phyloP scores from a whole-genome alignment of 2,797 vertebrate genomes.

The Carduelis carduelis region DNA sequence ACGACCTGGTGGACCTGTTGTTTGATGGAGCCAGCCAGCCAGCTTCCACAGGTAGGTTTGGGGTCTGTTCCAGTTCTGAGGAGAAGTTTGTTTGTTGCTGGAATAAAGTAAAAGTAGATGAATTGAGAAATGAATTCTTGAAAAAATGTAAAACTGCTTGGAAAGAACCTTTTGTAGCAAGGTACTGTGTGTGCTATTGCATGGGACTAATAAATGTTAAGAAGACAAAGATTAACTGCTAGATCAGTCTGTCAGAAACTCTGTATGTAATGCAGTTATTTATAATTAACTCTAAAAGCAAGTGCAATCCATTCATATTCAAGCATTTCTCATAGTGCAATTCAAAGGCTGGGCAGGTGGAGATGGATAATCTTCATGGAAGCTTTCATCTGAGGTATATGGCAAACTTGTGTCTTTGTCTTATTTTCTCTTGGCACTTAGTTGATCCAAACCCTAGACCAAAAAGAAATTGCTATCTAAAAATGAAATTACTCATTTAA shows the following conservation, averaged over 20 bases:
- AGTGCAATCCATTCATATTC: background rate
- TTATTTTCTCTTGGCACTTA: background rate
- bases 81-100: background rate
- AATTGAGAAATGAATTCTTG: background rate
- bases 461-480: background rate
- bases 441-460: background rate
- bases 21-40: conserved; percentile 85
- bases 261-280: conserved; percentile 27
- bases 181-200: background rate
- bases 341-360: background rate
- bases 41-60: conserved; percentile 77
- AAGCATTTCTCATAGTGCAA: background rate
- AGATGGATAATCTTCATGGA: background rate
- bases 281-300: conserved; percentile 61
- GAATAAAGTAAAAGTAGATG: background rate
- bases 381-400: background rate
- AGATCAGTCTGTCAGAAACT: conserved; percentile 26
- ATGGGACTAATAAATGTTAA: conserved; percentile 12
- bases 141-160: background rate
- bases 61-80: background rate
- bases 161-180: background rate
- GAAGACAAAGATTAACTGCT: background rate
- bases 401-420: background rate
- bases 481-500: background rate
- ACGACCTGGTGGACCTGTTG: conserved; percentile 86